Evolutionary conservation across 2,113 vertebrate genomes (phyloP), one percentile per base, ranked within the genome.

Genomic region (Crocuta crocuta): DNA sequence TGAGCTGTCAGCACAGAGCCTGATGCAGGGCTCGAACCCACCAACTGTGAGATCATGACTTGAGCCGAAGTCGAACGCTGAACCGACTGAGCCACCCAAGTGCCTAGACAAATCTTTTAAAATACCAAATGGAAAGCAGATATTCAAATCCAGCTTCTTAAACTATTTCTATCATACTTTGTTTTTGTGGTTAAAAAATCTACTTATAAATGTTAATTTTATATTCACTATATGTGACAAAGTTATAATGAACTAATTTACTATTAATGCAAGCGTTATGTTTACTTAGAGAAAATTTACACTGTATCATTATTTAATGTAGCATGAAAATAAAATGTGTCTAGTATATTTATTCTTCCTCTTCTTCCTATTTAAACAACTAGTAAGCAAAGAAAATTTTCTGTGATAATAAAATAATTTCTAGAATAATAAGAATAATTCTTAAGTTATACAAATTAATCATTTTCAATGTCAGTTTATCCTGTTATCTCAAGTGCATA

Each of bases 161-260:
- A 94, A 68, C 4, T 23, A 61, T 43, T 85, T 94, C 19, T 74
- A 89, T 70, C 55, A 45, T 70, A 11, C 1, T 82, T 94, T 93
- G 68, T 13, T 91, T 90, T 83, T 88, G 19, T 79, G 15, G 28
- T 91, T 94, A 31, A 28, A 58, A 81, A 87, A 0, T 66, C 1
- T 10, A 50, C 6, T 50, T 6, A 71, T 33, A 87, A 81, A 48
- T 85, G 4, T 48, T 74, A 92, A 81, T 61, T 50, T 48, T 94
- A 82, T 61, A 70, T 79, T 96, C 35, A 63, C 81, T 80, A 39
- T 1, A 89, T 94, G 33, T 94, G 71, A 96, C 53, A 71, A 45
- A 45, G 35, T 74, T 66, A 58, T 55, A 97, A 89, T 58, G 3
- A 97, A 93, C 48, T 53, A 92, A 81, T 79, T 94, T 96, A 91